phyloP scores from a whole-genome alignment of 35 echinoderm and acorn worm species.

The Apostichopus japonicus region DNA sequence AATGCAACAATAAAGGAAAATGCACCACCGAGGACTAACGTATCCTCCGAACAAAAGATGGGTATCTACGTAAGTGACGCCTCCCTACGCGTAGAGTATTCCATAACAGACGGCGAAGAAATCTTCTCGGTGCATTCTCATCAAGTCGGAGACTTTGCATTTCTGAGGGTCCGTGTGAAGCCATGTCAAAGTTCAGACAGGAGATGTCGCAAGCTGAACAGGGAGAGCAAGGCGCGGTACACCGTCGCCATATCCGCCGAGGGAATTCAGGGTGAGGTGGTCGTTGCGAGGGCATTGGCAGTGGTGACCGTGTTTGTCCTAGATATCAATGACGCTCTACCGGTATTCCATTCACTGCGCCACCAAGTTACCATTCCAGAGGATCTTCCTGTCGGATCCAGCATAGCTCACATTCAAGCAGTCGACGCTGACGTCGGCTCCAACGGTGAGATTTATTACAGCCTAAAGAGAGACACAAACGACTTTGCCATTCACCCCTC shows the following conservation, averaged over 20 bases:
- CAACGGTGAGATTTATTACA: slow-evolving; percentile 99
- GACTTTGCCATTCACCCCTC: slow-evolving; percentile 98
- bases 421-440: slow-evolving; percentile 90
- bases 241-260: slow-evolving; percentile 53
- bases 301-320: slow-evolving; percentile 52
- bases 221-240: slow-evolving; percentile 75
- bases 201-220: slow-evolving; percentile 68
- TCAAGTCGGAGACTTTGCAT: slow-evolving; percentile 88
- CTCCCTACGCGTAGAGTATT: slow-evolving; percentile 49
- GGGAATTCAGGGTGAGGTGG: slow-evolving; percentile 29
- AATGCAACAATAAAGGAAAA: slow-evolving; percentile 93
- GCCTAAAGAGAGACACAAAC: slow-evolving; percentile 74
- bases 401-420: slow-evolving; percentile 75
- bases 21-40: slow-evolving; percentile 75
- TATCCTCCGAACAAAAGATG: slow-evolving; percentile 91
- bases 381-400: slow-evolving; percentile 76
- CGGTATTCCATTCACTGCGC: slow-evolving; percentile 66
- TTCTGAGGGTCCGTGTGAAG: slow-evolving; percentile 78
- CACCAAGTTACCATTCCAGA: slow-evolving; percentile 78
- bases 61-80: slow-evolving; percentile 79
- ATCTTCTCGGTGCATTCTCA: slow-evolving; percentile 66
- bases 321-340: slow-evolving; percentile 90
- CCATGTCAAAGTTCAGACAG: slow-evolving; percentile 73
- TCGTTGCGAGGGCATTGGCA: slow-evolving; percentile 40
- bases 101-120: slow-evolving; percentile 29